Conservation (phyloP, 2,888 invertebrate species). For the Stenoptilia bipunctidactyla region DNA sequence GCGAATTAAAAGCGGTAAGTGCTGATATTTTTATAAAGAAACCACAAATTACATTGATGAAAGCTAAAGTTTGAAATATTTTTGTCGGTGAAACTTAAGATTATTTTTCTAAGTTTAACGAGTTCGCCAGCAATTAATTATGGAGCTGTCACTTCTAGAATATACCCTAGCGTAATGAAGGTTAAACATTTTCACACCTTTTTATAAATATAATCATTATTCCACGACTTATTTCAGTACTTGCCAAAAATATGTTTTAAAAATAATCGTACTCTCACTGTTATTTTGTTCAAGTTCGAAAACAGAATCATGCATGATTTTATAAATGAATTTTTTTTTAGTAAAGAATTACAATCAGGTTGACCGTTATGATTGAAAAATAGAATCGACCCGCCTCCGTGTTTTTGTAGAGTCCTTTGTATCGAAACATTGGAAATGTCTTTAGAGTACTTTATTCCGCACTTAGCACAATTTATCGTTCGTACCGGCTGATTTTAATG, state of each 20-base stretch:
- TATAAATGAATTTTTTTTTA: too few relatives aligned
- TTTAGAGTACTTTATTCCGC: slow-evolving; percentile 24
- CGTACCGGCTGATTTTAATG: slow-evolving; percentile 21
- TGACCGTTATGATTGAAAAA: too few relatives aligned
- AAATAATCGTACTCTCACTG: too few relatives aligned
- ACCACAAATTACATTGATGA: background rate
- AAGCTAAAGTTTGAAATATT: background rate
- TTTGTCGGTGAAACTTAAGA: background rate
- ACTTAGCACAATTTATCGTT: slow-evolving; percentile 23
- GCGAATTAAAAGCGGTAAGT: background rate
- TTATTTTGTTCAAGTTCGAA: too few relatives aligned
- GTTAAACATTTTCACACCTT: too few relatives aligned
- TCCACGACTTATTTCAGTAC: slow-evolving; percentile 1
- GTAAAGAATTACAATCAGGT: too few relatives aligned
- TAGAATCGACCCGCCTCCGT: too few relatives aligned
- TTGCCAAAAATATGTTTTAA: slow-evolving; percentile 15
- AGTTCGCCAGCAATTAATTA: background rate
- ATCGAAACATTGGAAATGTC: slow-evolving; percentile 19
- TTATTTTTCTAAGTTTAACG: background rate
- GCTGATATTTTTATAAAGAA: background rate
- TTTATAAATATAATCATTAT: background rate
- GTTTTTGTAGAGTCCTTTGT: too few relatives aligned
- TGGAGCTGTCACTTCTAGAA: background rate
- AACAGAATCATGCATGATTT: too few relatives aligned
- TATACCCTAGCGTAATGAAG: background rate